Base-by-base conservation (phyloP, 2,797 vertebrate species). In the Allobates femoralis region DNA sequence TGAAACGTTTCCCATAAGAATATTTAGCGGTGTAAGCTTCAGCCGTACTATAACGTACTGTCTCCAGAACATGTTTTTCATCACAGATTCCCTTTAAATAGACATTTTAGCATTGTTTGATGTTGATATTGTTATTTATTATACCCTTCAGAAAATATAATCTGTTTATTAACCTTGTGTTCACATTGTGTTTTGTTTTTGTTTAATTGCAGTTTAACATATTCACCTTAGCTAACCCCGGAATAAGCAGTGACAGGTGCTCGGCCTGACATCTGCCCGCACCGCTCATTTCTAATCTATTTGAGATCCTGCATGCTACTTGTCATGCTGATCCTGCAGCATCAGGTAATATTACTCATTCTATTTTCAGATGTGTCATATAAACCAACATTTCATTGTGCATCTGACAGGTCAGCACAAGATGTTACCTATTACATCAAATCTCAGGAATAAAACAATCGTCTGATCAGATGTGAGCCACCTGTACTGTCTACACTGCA, bases 401-500 rank as follows among this genome's bases (percentile, higher is more conserved):
- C 12, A 37, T 50, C 67, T 74, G 81, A 62, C 81, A 83, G 81
- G 66, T 74, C 51, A 62, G 81, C n/a, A 14, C 53, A 12, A 74
- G 81, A 83, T 58, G 53, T 74, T 83, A 73, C 81, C 81, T 62
- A 41, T 83, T 83, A 74, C 34, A 75, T 83, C 81, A 83, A 58
- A 73, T 32, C 11, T 50, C n/a, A 3, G 21, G 32, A 26, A 75
- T 51, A 75, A 74, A 74, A 83, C 81, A 83, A 83, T 60, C 11
- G 51, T 30, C 34, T 79, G 46, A 56, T 82, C 80, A 56, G 14
- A 56, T 18, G 34, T 82, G 30, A 82, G 50, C 71, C 80, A 82
- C 66, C 80, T 37, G 79, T 6, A 18, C 51, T 66, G 60, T 67
- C 79, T 37, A 2, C 37, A 14, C 62, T 21, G 64, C 79, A 69